Evolutionary conservation across 2,113 vertebrate genomes (phyloP).

Genomic region (Nannobrachium achirus): DNA sequence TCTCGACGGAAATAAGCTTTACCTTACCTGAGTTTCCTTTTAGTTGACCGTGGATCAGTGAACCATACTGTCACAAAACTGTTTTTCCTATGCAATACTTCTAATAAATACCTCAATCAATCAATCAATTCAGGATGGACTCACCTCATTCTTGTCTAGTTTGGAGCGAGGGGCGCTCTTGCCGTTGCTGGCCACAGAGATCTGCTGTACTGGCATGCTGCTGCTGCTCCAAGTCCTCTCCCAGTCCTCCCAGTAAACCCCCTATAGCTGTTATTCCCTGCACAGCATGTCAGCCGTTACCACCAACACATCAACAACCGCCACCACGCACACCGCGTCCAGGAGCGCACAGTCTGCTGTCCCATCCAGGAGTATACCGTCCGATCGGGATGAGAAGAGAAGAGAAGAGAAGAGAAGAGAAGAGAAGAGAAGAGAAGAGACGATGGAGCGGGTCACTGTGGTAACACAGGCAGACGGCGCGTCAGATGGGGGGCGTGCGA

Average conservation of each 20-base stretch:
- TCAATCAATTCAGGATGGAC: too few relatives aligned
- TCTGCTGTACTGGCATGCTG: constrained; percentile 93
- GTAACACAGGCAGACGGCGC: constrained; percentile 65
- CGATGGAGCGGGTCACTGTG: constrained; percentile 65
- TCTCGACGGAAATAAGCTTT: too few relatives aligned
- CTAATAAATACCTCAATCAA: too few relatives aligned
- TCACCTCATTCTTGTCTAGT: constrained; percentile 89
- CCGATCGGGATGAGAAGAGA: constrained; percentile 7
- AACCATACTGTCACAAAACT: too few relatives aligned
- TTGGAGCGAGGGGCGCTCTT: constrained; percentile 85
- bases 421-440: constrained; percentile 18
- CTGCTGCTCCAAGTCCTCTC: constrained; percentile 51
- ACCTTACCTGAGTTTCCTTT: too few relatives aligned
- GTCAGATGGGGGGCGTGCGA: constrained; percentile 58
- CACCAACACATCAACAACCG: constrained; percentile 4
- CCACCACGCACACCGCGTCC: constrained; percentile 23
- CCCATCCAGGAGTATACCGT: constrained; percentile 15
- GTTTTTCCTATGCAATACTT: too few relatives aligned
- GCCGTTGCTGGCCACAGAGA: constrained; percentile 87
- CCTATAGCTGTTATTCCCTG: constrained; percentile 46
- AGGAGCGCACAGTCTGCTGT: not conserved
- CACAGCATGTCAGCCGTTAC: constrained; percentile 31
- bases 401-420: constrained; percentile 39
- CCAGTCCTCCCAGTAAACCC: constrained; percentile 48
- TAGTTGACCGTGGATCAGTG: too few relatives aligned